Base-by-base conservation (phyloP, 30 jellyfish, hydroid and myxozoan genomes). In the Mastigias papua region DNA sequence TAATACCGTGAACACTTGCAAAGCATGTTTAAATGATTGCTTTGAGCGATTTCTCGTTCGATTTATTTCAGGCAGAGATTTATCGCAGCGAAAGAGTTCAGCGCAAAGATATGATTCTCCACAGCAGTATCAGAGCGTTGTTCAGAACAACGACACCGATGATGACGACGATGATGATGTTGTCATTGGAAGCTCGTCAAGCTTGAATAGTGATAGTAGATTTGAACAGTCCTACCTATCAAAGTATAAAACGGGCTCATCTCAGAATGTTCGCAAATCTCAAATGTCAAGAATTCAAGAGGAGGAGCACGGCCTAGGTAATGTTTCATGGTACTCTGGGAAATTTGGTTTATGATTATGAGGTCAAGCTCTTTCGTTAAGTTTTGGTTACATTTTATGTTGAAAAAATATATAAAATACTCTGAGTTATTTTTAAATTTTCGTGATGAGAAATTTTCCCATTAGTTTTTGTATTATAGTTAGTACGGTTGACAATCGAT, bases 101-200 rank as follows among this genome's bases (percentile, higher is more conserved):
- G 83, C 34, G 15, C 0, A 48, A 49, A 72, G 68, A 21, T 8
- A 3, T 34, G 83, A 72, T 28, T 33, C 83, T 72, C 26, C 29
- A 19, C 21, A 25, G 1, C 35, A 7, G 22, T 25, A 63, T 63
- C 67, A 25, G 67, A 21, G 17, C 17, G 11, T 25, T 28, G 61
- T 20, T 31, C 20, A 82, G 51, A 29, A 34, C 49, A 48, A 32
- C 34, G 93, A 63, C 25, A 81, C 58, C 23, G 89, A 72, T 86
- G 84, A 73, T 60, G 96, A 87, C 57, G 96, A 87, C 61, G 96
- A 87, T 78, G 96, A 76, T 34, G 96, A 87, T 87, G 96, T 76
- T 16, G 96, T 77, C 33, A 69, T 76, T 21, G 96, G 90, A 37
- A 87, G 96, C 51, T 21, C 71, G 11, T 9, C 86, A 2, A 78